Evolutionary conservation across 2,797 vertebrate genomes (phyloP).

Genomic region (Sebastes glaucus): DNA sequence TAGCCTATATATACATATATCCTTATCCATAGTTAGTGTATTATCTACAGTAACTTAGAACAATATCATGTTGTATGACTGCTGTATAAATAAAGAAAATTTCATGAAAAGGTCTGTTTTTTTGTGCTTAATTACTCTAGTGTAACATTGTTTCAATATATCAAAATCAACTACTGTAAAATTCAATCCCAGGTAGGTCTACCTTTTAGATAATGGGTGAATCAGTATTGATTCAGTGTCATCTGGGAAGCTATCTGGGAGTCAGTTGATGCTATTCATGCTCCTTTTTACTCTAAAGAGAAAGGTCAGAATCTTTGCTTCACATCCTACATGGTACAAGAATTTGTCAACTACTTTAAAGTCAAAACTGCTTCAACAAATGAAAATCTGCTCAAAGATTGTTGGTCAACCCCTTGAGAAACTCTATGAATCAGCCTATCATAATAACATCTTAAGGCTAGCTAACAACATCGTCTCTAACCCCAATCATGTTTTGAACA

Average conservation of each 20-base stretch:
- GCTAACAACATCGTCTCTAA: too few relatives aligned
- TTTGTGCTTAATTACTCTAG: neutral
- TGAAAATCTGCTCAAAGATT: too few relatives aligned
- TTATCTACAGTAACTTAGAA: neutral
- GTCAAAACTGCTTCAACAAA: too few relatives aligned
- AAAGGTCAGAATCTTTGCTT: neutral
- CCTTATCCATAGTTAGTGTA: neutral
- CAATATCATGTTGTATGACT: neutral
- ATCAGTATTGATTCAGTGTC: neutral
- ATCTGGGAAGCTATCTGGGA: neutral
- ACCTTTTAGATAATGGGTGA: neutral
- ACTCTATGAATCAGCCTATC: too few relatives aligned
- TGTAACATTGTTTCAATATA: neutral
- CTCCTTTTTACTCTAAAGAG: neutral
- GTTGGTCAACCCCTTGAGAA: too few relatives aligned
- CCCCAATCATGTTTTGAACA: too few relatives aligned
- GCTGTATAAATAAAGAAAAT: neutral
- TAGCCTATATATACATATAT: neutral
- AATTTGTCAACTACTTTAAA: too few relatives aligned
- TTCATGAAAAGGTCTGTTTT: neutral
- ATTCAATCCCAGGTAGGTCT: neutral
- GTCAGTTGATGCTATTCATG: slow-evolving; percentile 6
- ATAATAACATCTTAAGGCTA: too few relatives aligned
- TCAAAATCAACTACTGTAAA: neutral
- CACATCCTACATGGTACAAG: too few relatives aligned